Percentiles rank a stretch among this genome's conserved stretches.
phyloP scores from a whole-genome alignment of 2,113 vertebrate species.

The Triplophysa dalaica region DNA sequence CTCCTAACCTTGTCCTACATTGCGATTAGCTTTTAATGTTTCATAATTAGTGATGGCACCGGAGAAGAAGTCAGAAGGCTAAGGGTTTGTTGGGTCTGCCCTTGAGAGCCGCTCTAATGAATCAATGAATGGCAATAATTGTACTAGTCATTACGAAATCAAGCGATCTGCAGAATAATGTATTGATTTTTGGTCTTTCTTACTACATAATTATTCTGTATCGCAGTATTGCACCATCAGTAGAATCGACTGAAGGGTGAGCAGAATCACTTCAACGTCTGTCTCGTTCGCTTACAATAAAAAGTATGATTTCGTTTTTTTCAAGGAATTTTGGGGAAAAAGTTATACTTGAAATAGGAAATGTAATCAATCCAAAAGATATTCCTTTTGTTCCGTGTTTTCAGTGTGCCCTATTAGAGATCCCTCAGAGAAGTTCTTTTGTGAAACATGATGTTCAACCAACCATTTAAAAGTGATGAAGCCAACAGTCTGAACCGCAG shows the following conservation, averaged over 20 bases:
- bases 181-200: slow-evolving; percentile 81
- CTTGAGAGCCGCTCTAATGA: slow-evolving; percentile 75
- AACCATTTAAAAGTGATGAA: slow-evolving; percentile 54
- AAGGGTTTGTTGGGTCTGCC: slow-evolving; percentile 69
- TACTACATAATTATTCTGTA: slow-evolving; percentile 81
- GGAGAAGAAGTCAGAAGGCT: slow-evolving; percentile 70
- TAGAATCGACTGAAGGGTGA: slow-evolving; percentile 74
- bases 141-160: slow-evolving; percentile 80
- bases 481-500: slow-evolving; percentile 51
- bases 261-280: slow-evolving; percentile 57
- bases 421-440: slow-evolving; percentile 48
- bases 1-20: slow-evolving; percentile 69
- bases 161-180: slow-evolving; percentile 83
- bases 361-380: slow-evolving; percentile 3
- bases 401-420: slow-evolving; percentile 8
- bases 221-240: slow-evolving; percentile 80
- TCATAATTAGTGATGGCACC: slow-evolving; percentile 74
- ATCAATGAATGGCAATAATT: slow-evolving; percentile 77
- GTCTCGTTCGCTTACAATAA: slow-evolving; percentile 4
- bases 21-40: slow-evolving; percentile 77
- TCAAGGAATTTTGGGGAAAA: no score
- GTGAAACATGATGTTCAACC: slow-evolving; percentile 51
- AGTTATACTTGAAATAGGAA: background rate
- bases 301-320: background rate
- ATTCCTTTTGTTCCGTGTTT: background rate